Percentiles rank a stretch among this genome's conserved stretches.
These are phyloP conservation scores for Choreutis nemorana DNA, from an alignment of 2,888 invertebrate genomes.

Conservation along the genomic window DNA sequence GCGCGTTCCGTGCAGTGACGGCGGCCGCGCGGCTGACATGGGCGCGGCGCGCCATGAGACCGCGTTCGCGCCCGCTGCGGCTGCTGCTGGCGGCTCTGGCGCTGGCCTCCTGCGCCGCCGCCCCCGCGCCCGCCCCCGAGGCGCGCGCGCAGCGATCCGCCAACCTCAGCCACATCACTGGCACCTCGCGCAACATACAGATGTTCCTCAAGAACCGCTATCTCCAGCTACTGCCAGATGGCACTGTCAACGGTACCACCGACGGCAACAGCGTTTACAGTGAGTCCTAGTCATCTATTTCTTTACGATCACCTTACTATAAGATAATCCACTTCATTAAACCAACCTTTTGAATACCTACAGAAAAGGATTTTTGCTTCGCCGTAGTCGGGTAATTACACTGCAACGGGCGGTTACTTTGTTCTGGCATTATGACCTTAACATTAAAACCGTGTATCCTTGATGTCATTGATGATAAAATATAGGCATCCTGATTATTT, in stretches of 20 bases:
- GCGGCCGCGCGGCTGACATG: conserved; percentile 60
- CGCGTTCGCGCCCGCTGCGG: conserved; percentile 61
- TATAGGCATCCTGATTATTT: too few relatives aligned
- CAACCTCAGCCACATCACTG: conserved; percentile 82
- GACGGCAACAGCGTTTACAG: conserved; percentile 84
- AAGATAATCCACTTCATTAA: too few relatives aligned
- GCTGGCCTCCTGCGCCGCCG: conserved; percentile 59
- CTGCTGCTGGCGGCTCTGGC: conserved; percentile 64
- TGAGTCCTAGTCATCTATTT: conserved; percentile 65
- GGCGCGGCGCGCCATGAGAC: conserved; percentile 63
- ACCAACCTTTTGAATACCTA: too few relatives aligned
- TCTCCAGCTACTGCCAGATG: conserved; percentile 84
- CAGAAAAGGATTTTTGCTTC: too few relatives aligned
- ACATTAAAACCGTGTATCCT: too few relatives aligned
- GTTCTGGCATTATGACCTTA: too few relatives aligned
- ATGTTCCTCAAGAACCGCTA: conserved; percentile 86
- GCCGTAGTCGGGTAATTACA: too few relatives aligned
- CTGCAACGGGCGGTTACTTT: too few relatives aligned
- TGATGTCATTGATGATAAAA: too few relatives aligned
- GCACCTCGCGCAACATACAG: conserved; percentile 81
- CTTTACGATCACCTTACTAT: too few relatives aligned
- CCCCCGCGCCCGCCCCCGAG: conserved; percentile 59
- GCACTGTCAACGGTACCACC: conserved; percentile 84
- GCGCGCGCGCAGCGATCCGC: conserved; percentile 79
- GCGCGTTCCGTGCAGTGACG: conserved; percentile 52